phyloP scores from a whole-genome alignment of 2,113 vertebrate genomes.

The Scartelaos histophorus region DNA sequence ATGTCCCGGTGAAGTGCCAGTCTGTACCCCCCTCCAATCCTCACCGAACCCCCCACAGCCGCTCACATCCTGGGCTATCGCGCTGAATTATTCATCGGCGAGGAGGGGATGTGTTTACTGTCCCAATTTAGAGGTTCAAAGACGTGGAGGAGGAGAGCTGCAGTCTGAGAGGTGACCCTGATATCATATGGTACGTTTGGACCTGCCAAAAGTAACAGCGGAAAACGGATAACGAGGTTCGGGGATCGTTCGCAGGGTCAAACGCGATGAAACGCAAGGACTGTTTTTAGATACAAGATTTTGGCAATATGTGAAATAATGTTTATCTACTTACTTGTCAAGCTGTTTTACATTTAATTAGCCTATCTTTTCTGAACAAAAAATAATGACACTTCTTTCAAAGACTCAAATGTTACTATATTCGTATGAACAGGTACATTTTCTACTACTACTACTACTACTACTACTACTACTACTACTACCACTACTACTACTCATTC shows the following conservation, averaged over 20 bases:
- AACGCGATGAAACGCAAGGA: not conserved
- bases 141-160: not conserved
- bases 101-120: constrained; percentile 16
- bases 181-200: not conserved
- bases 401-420: too few species aligned
- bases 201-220: not conserved
- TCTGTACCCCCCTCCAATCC: constrained; percentile 8
- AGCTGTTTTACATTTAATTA: not conserved
- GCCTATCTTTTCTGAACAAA: not conserved
- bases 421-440: too few species aligned
- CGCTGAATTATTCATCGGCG: constrained; percentile 49
- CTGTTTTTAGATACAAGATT: not conserved
- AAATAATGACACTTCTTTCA: too few species aligned
- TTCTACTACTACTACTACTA: too few species aligned
- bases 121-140: constrained; percentile 9
- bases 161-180: not conserved
- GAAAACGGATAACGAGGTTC: not conserved
- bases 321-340: not conserved
- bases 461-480: too few species aligned
- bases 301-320: not conserved
- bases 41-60: constrained; percentile 12
- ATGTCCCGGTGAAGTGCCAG: constrained; percentile 16
- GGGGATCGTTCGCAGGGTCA: not conserved
- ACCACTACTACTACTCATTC: too few species aligned
- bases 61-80: constrained; percentile 26